Conservation (phyloP, 1,140 invertebrate species). For the Achroia grisella region DNA sequence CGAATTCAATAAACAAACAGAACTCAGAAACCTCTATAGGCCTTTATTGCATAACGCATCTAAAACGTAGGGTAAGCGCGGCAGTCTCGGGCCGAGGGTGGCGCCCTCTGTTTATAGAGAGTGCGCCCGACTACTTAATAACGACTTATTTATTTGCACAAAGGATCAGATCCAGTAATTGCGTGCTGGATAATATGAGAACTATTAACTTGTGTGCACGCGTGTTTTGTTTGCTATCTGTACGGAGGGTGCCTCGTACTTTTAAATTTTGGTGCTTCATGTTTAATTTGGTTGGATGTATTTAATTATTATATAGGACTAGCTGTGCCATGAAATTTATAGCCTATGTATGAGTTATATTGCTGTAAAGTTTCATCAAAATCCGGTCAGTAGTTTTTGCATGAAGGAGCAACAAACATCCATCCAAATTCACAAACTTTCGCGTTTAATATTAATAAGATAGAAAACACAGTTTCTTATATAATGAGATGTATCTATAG, state of each 20-base stretch:
- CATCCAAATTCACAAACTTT: too few relatives aligned
- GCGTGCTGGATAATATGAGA: constrained; percentile 32
- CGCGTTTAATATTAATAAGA: too few relatives aligned
- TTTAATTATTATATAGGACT: too few relatives aligned
- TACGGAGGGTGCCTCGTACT: not conserved
- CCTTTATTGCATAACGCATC: not conserved
- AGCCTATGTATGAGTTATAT: too few relatives aligned
- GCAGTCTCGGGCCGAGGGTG: not conserved
- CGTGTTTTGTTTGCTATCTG: constrained; percentile 14
- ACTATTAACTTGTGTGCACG: constrained; percentile 34
- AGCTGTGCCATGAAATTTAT: too few relatives aligned
- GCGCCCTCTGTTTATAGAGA: constrained; percentile 21
- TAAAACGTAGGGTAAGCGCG: not conserved
- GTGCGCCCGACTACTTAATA: constrained; percentile 29
- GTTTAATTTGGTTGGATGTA: not conserved
- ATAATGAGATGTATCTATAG: too few relatives aligned
- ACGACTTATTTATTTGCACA: constrained; percentile 36
- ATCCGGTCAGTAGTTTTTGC: too few relatives aligned
- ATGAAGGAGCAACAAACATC: too few relatives aligned
- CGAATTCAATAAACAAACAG: not conserved
- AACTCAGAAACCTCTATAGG: not conserved
- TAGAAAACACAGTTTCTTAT: too few relatives aligned
- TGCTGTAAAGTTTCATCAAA: too few relatives aligned
- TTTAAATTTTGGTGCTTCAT: not conserved
- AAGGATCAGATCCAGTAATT: constrained; percentile 26